Conservation (phyloP, 2,113 vertebrate species). For the Egretta garzetta region DNA sequence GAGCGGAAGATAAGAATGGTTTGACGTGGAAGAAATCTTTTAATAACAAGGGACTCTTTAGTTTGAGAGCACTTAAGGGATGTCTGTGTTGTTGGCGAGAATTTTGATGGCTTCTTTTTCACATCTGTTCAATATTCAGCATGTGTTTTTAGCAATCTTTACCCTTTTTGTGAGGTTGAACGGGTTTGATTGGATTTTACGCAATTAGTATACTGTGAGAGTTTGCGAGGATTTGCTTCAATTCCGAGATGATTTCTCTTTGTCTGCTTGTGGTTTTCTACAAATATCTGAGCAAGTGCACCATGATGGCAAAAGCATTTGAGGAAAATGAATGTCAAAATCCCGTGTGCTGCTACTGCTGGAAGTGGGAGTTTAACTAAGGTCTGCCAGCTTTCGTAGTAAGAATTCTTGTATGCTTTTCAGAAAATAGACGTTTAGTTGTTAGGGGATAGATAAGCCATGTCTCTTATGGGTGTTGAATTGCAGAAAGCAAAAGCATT, state of each 20-base stretch:
- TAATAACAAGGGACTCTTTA: not conserved
- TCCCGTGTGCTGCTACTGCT: not conserved
- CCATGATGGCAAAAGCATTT: not conserved
- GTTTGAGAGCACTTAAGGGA: not conserved
- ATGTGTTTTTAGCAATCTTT: not conserved
- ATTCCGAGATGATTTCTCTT: constrained; percentile 27
- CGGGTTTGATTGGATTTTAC: constrained; percentile 25
- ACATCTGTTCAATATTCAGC: constrained; percentile 9
- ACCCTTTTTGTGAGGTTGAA: constrained; percentile 14
- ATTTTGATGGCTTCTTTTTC: not conserved
- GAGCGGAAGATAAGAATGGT: not conserved
- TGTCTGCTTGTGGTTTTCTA: not conserved
- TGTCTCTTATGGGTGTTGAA: not conserved
- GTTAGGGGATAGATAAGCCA: not conserved
- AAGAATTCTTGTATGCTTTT: not conserved
- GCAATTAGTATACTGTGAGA: not conserved
- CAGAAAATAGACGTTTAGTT: not conserved
- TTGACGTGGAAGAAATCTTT: not conserved
- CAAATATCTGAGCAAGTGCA: not conserved
- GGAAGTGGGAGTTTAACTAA: not conserved
- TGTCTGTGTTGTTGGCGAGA: not conserved
- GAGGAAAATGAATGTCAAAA: not conserved
- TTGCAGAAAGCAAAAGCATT: not conserved
- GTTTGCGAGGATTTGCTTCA: not conserved
- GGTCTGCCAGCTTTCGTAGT: not conserved